Conservation (phyloP, 2,797 vertebrate species). For the Gouania willdenowi region DNA sequence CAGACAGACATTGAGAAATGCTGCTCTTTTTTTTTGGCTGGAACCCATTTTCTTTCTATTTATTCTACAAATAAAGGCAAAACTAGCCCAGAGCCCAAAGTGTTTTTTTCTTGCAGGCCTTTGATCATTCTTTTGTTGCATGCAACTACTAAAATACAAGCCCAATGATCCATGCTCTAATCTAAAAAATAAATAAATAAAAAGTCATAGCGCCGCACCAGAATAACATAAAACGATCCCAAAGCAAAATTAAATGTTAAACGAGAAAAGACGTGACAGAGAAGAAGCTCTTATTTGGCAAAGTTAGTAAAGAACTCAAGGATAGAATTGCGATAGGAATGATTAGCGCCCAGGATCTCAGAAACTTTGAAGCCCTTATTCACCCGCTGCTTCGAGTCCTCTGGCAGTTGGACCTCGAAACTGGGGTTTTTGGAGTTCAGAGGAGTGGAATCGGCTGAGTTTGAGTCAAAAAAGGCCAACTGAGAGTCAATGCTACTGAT, state of each 20-base stretch:
- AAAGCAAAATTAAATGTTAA: conserved; percentile 31
- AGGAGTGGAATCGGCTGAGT: conserved; percentile 76
- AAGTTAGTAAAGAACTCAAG: conserved; percentile 73
- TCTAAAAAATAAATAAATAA: conserved; percentile 31
- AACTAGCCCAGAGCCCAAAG: conserved; percentile 33
- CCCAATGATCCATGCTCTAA: conserved; percentile 47
- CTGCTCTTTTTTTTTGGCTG: conserved; percentile 22
- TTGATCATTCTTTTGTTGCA: conserved; percentile 39
- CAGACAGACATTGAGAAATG: conserved; percentile 37
- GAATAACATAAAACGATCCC: conserved; percentile 28
- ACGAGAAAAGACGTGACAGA: conserved; percentile 16
- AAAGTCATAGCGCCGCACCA: conserved; percentile 18
- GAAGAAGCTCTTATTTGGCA: conserved; percentile 56
- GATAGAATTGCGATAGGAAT: conserved; percentile 62
- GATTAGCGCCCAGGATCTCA: conserved; percentile 69
- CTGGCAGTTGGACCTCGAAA: conserved; percentile 83
- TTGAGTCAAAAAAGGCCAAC: conserved; percentile 75
- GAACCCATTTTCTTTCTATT: neutral
- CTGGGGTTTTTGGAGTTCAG: conserved; percentile 80
- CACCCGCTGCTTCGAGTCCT: conserved; percentile 82
- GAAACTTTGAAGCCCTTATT: conserved; percentile 84
- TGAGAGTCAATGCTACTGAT: conserved; percentile 79
- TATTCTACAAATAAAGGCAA: conserved; percentile 25
- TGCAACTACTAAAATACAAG: conserved; percentile 43
- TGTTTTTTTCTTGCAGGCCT: conserved; percentile 31